Evolutionary conservation across 2,888 invertebrate genomes (phyloP).

Genomic region (Aleiodes testaceus): DNA sequence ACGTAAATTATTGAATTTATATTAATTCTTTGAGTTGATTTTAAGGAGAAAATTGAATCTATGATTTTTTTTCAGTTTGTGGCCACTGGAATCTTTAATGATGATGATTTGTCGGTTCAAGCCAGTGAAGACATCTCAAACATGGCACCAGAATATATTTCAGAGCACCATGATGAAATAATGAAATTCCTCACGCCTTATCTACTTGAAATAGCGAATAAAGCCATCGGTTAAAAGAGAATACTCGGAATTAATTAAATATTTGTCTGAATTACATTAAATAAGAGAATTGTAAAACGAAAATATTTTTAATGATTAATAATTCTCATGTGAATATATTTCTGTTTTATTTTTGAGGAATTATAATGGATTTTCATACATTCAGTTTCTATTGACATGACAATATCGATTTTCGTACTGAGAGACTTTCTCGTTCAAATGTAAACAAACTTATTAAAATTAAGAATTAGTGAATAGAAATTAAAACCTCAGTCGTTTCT

Average conservation of each 20-base stretch:
- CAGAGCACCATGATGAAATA: slow-evolving; percentile 52
- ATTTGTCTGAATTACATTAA: too few species aligned
- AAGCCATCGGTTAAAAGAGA: slow-evolving; percentile 41
- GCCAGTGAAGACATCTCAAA: slow-evolving; percentile 55
- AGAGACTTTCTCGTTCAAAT: too few species aligned
- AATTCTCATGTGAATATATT: background rate
- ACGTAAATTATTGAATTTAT: slow-evolving; percentile 47
- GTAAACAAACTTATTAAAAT: too few species aligned
- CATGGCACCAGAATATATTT: slow-evolving; percentile 50
- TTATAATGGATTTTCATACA: too few species aligned
- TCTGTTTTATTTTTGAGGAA: background rate
- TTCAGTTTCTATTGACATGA: background rate
- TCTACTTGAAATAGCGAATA: slow-evolving; percentile 35
- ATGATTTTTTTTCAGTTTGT: slow-evolving; percentile 40
- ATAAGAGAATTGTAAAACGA: too few species aligned
- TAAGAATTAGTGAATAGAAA: too few species aligned
- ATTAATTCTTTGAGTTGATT: background rate
- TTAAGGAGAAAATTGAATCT: background rate
- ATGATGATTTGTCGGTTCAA: slow-evolving; percentile 53
- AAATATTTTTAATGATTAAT: too few species aligned
- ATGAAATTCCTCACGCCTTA: slow-evolving; percentile 2
- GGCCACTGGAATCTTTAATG: slow-evolving; percentile 56
- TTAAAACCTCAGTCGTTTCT: too few species aligned
- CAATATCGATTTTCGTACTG: too few species aligned
- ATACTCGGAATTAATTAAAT: too few species aligned